Evolutionary conservation across 2,888 invertebrate genomes (phyloP), one percentile per base, ranked within the genome.

Genomic region (Nymphalis polychloros): DNA sequence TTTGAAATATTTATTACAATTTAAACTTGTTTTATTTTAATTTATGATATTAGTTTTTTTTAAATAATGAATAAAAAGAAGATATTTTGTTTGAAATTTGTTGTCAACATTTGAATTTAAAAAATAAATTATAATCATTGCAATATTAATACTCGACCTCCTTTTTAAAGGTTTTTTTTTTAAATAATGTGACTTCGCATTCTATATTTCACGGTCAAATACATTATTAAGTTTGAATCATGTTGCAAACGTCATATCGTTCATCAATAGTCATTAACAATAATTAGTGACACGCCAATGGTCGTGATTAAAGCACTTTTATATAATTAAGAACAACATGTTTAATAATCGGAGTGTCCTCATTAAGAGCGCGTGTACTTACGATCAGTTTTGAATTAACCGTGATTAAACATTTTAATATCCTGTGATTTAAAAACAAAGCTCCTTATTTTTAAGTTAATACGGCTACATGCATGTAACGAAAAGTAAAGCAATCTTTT

Each of bases 261-360:
- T 69, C 59, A 63, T 63, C 69, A 61, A 66, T 52, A 65, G 59
- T 71, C 41, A 59, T 66, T 46, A 53, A 48, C 35, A 57, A 63
- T 70, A 47, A 70, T 71, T 72, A 71, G n/a, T 55, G 66, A 59
- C 70, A 68, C 68, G 70, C 59, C 61, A 64, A 59, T 13, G 63
- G 66, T 71, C 71, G 67, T 72, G 71, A 72, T 72, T 69, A 59
- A 59, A 69, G 50, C 31, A 48, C 47, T 63, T 53, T 53, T 53
- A 53, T 17, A 23, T 41, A 41, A 53, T 68, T 46, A 64, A 59
- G 47, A 64, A 55, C 66, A 49, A 59, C 35, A 52, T 59, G 27
- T 23, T 23, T 20, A 53, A 20, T 49, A 61, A 62, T 63, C 41
- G 35, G 27, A 35, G 49, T 55, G 63, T 31, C 63, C 65, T 65